Conservation (phyloP, 2,797 vertebrate genomes). For the Myripristis jacobus region DNA sequence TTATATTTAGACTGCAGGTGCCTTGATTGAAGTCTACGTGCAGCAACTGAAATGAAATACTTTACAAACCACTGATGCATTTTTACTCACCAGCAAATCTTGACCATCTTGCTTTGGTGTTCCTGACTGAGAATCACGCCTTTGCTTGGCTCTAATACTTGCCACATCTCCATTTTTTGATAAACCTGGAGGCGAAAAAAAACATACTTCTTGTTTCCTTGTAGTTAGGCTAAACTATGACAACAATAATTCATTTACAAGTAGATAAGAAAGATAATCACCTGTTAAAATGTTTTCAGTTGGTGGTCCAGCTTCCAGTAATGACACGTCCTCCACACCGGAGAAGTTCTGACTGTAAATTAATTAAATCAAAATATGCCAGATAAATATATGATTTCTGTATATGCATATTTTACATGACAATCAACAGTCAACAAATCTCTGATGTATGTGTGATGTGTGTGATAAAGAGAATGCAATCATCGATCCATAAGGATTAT, state of each 20-base stretch:
- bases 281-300: slow-evolving; percentile 60
- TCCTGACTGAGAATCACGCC: slow-evolving; percentile 34
- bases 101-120: slow-evolving; percentile 47
- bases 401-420: slow-evolving; percentile 2
- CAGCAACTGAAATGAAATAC: neutral
- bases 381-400: neutral
- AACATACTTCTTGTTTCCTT: slow-evolving; percentile 3
- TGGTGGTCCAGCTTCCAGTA: slow-evolving; percentile 35
- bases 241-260: neutral
- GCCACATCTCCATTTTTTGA: slow-evolving; percentile 24
- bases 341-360: slow-evolving; percentile 70
- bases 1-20: no score
- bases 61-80: no score
- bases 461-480: neutral
- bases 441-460: neutral
- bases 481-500: neutral
- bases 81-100: slow-evolving; percentile 68
- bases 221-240: neutral
- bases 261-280: slow-evolving; percentile 42
- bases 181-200: slow-evolving; percentile 53
- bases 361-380: slow-evolving; percentile 37
- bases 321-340: slow-evolving; percentile 51
- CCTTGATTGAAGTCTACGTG: no score
- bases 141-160: slow-evolving; percentile 21
- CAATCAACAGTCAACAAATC: slow-evolving; percentile 3